Evolutionary conservation across 2,888 invertebrate species (phyloP), one percentile per base, ranked within the genome.

Genomic region (Zhengitettix transpicula): DNA sequence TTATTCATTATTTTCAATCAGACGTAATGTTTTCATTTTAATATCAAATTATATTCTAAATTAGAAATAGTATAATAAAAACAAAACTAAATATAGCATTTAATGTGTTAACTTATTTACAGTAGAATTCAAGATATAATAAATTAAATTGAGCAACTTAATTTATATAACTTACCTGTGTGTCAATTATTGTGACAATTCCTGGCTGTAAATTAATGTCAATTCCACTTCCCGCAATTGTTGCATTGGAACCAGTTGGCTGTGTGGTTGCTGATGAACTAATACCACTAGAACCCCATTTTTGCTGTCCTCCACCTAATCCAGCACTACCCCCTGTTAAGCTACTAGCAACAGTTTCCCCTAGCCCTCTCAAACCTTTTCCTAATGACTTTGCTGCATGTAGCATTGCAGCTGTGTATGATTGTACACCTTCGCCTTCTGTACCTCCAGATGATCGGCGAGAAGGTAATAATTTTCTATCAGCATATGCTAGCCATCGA

Each of bases 381-480:
- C 94, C 89, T 47, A 96, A 78, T 17, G 91, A 91, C 76, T 96
- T 96, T 16, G 96, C 96, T 1, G 94, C 95, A 74, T 94, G 91
- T 11, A 97, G 80, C 58, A 96, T 90, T 0, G 94, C 91, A 1
- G 96, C 95, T 55, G 95, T 94, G 67, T 78, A 78, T 1, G 77
- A 77, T 69, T 90, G 84, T 14, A 88, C 85, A 14, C 90, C 90
- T 71, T 91, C 91, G 40, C 80, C 79, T 76, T 70, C 63, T 71
- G 17, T 74, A 73, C 40, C 75, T 1, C 91, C 91, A 62, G 85
- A 85, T 71, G 90, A 91, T 60, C 87, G 78, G 71, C 85, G 84
- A 0, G 84, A 80, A 56, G 85, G 82, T 63, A 87, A 77, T 56
- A 96, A 75, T 72, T 88, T 89, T 70, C 88, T 87, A 70, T 96